Conservation (phyloP, 2,113 vertebrate species). For the Malurus elegans region DNA sequence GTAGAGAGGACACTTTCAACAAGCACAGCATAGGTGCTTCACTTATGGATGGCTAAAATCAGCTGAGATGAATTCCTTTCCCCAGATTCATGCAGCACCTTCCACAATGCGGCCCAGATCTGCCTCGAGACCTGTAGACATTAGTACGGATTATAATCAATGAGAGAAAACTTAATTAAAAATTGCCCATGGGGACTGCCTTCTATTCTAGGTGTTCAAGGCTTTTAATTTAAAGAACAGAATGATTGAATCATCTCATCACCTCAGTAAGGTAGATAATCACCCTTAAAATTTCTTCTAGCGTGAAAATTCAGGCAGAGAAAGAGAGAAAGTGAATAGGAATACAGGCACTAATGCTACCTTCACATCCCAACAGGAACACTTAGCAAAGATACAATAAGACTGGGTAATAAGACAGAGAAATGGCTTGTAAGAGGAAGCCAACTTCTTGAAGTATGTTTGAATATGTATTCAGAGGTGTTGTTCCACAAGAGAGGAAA, state of each 20-base stretch:
- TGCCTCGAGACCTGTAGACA: background rate
- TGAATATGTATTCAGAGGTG: background rate
- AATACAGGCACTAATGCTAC: background rate
- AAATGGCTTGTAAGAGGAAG: background rate
- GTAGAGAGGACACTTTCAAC: background rate
- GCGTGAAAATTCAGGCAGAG: background rate
- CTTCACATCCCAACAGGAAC: background rate
- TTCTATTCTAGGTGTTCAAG: conserved; percentile 2
- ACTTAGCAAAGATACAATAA: background rate
- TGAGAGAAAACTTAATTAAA: conserved; percentile 33
- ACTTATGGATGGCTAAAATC: background rate
- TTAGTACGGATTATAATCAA: background rate
- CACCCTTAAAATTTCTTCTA: conserved; percentile 20
- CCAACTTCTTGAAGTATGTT: background rate
- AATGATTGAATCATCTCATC: conserved; percentile 7
- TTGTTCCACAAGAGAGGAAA: background rate
- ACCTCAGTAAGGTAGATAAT: conserved; percentile 18
- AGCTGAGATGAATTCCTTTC: background rate
- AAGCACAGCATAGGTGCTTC: background rate
- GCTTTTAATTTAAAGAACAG: conserved; percentile 15
- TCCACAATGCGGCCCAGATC: background rate
- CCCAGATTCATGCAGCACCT: background rate
- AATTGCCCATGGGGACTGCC: background rate
- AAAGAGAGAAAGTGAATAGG: background rate
- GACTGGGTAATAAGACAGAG: background rate